Base-by-base conservation (phyloP, 2,888 invertebrate genomes). In the Lissonota sp. region DNA sequence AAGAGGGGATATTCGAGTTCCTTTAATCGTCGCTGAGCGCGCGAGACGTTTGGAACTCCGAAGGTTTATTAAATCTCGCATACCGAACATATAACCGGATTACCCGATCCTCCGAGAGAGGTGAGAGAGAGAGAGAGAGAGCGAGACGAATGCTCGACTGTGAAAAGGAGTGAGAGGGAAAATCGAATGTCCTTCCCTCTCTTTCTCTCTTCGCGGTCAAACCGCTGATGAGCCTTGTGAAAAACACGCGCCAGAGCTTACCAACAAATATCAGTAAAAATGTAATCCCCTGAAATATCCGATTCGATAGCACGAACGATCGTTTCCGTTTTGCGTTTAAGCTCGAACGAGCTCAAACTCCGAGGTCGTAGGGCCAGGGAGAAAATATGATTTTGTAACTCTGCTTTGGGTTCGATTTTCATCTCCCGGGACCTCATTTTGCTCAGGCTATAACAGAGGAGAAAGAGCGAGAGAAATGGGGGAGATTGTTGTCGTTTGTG, bases 251-350 rank as follows among this genome's bases (percentile, higher is more conserved):
- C n/a, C n/a, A n/a, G n/a, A 53, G 14, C 14, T 53, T 53, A 53
- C 53, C 14, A 53, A 53, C 16, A 53, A 37, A 2, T n/a, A 26
- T 26, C 26, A 26, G 26, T 10, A 2, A 37, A 37, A 57, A 53
- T 53, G 5, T 14, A 26, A 26, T 2, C 53, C 16, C 16, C 6
- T 7, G 6, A 53, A 44, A 16, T 53, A 6, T 53, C 53, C 76
- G 73, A 78, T 71, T 3, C 26, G 1, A 26, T 26, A 2, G 26
- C 26, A 26, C 26, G 26, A 26, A 26, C 26, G 26, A 26, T 26
- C 80, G 71, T 77, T 49, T 60, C 71, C 71, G 67, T 72, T 74
- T 82, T 55, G 75, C 73, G 83, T 83, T 84, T 78, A 58, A 72
- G 51, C 10, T 57, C 4, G 71, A 73, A 79, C 75, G 78, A 85